A percentile compares a stretch with the other conserved stretches of the same genome.
Conservation (phyloP, 2,113 vertebrate species). For the Alouatta palliata region DNA sequence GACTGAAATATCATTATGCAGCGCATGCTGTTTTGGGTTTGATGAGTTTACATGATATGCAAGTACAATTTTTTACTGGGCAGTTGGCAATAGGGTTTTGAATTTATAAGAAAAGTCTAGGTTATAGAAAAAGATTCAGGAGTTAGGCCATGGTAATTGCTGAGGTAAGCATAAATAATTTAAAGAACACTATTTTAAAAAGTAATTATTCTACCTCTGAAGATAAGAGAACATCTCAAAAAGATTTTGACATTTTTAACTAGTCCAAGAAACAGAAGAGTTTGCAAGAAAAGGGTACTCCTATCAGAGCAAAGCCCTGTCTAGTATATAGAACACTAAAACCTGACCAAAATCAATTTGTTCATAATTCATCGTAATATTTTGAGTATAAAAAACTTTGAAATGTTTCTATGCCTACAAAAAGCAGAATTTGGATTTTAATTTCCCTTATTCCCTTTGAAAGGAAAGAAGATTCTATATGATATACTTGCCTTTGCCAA, state of each 20-base stretch:
- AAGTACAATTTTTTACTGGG: not conserved
- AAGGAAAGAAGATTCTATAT: conserved; percentile 95
- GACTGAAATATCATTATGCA: not conserved
- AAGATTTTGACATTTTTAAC: not conserved
- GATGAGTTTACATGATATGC: not conserved
- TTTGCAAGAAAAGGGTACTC: not conserved
- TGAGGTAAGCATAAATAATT: not conserved
- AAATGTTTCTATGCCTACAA: conserved; percentile 16
- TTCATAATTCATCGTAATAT: not conserved
- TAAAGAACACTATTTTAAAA: not conserved
- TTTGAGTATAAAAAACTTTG: conserved; percentile 13
- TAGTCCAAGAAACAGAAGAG: not conserved
- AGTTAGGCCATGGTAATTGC: not conserved
- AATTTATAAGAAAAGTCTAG: not conserved
- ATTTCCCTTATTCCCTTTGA: conserved; percentile 55
- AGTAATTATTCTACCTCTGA: not conserved
- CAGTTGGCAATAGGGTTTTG: not conserved
- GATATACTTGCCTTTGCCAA: conserved; percentile 96
- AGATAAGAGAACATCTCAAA: not conserved
- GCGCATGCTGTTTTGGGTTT: not conserved
- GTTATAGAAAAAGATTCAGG: not conserved
- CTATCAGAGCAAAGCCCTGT: not conserved
- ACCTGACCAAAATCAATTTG: not conserved
- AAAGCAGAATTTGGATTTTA: conserved; percentile 48
- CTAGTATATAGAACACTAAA: not conserved